A percentile compares a stretch with the other conserved stretches of the same genome.
Evolutionary conservation across 2,888 invertebrate species (phyloP).

Genomic region (Eilema depressum): DNA sequence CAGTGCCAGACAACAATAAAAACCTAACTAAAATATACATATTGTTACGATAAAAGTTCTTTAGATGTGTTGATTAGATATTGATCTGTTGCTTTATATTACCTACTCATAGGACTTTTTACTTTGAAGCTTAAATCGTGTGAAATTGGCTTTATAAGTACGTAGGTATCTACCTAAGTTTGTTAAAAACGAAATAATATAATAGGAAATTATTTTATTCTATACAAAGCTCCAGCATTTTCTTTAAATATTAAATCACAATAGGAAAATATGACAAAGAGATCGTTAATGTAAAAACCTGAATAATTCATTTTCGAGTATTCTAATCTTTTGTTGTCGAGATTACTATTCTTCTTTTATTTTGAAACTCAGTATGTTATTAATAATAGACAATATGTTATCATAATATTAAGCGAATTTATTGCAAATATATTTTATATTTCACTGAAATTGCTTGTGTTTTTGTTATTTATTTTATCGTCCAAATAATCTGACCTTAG

Average conservation of each 20-base stretch:
- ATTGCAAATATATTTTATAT: constrained; percentile 54
- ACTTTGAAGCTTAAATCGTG: not conserved
- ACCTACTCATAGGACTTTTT: not conserved
- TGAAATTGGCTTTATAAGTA: too few species aligned
- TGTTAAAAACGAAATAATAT: too few species aligned
- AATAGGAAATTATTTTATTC: too few species aligned
- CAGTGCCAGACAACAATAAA: not conserved
- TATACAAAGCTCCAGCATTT: too few species aligned
- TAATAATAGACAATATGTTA: constrained; percentile 31
- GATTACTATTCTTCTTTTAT: not conserved
- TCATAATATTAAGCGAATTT: constrained; percentile 50
- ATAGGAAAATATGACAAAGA: not conserved
- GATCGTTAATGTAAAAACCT: not conserved
- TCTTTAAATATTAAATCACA: not conserved
- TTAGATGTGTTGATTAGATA: not conserved
- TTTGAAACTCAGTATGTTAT: constrained; percentile 32
- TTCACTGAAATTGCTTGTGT: constrained; percentile 21
- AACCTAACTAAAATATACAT: too few species aligned
- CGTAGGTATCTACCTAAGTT: too few species aligned
- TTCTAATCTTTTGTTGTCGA: not conserved
- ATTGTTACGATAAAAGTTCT: too few species aligned
- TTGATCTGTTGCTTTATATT: not conserved
- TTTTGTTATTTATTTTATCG: not conserved
- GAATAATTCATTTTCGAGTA: not conserved
- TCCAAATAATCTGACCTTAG: too few species aligned